A percentile compares a stretch with the other conserved stretches of the same genome.
Conservation (phyloP, 2,797 vertebrate genomes). For the Capromys pilorides region DNA sequence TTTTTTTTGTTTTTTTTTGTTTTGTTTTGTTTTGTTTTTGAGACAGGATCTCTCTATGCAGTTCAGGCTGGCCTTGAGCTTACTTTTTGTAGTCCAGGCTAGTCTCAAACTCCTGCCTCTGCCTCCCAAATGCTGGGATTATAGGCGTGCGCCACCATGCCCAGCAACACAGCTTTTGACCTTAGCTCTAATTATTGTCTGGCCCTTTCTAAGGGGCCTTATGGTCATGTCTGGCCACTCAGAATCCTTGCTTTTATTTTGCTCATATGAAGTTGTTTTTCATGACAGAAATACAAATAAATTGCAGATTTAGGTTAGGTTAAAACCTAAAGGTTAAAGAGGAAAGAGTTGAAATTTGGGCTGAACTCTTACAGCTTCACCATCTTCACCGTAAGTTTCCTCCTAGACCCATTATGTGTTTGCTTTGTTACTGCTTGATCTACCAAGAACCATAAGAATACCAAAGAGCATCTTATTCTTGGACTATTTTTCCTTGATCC, state of each 20-base stretch:
- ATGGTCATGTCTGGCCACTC: slow-evolving; percentile 36
- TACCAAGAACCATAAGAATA: slow-evolving; percentile 33
- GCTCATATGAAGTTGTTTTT: slow-evolving; percentile 15
- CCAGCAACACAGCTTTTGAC: background rate
- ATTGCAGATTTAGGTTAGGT: no score
- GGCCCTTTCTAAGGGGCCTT: background rate
- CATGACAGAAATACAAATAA: slow-evolving; percentile 42
- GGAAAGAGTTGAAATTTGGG: background rate
- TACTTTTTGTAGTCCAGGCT: no score
- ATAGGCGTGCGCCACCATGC: no score
- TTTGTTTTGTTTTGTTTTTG: no score
- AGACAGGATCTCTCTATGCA: no score
- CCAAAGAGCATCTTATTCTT: slow-evolving; percentile 62
- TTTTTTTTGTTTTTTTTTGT: no score
- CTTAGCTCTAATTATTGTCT: background rate
- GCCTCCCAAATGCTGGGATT: no score
- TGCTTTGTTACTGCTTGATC: slow-evolving; percentile 16
- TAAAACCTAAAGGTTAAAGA: background rate
- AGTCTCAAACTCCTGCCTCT: no score
- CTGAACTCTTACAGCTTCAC: slow-evolving; percentile 6
- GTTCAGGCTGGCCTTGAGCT: no score
- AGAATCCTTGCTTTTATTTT: slow-evolving; percentile 24
- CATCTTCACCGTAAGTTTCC: background rate
- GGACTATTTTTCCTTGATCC: slow-evolving; percentile 42
- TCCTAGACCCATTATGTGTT: background rate